phyloP scores from a whole-genome alignment of 2,888 invertebrate genomes.

The Clanis bilineata region DNA sequence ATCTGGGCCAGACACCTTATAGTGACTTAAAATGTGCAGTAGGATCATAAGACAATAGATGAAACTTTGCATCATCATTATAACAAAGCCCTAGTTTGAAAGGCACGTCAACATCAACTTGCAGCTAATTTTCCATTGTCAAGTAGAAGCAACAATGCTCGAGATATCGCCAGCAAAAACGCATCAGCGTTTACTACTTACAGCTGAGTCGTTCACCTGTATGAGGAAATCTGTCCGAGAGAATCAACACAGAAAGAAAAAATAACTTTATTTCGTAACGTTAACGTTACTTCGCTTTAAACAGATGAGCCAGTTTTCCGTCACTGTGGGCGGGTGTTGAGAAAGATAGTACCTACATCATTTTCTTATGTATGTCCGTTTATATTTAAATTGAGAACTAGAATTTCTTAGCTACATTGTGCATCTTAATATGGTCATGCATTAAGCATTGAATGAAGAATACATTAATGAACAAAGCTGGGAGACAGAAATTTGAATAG shows the following conservation, averaged over 20 bases:
- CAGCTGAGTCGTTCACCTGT: constrained; percentile 56
- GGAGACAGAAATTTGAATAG: constrained; percentile 1
- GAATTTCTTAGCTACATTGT: neutral
- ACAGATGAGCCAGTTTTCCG: neutral
- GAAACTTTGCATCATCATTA: neutral
- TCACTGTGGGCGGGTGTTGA: neutral
- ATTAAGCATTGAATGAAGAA: constrained; percentile 10
- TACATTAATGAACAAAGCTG: constrained; percentile 11
- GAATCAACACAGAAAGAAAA: neutral
- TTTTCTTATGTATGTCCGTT: neutral
- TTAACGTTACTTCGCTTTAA: no score
- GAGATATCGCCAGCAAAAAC: constrained; percentile 50
- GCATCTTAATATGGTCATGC: constrained; percentile 16
- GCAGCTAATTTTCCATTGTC: constrained; percentile 39
- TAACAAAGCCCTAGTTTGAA: neutral
- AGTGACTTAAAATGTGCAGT: neutral
- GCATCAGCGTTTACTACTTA: constrained; percentile 27
- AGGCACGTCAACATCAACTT: constrained; percentile 2
- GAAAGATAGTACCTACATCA: no score
- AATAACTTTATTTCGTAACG: neutral
- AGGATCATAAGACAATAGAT: neutral
- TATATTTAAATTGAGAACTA: neutral
- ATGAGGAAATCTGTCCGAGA: constrained; percentile 43
- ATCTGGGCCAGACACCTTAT: no score
- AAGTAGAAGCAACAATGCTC: constrained; percentile 45